phyloP scores from a whole-genome alignment of 2,888 invertebrate genomes.

The Heliconius erato region DNA sequence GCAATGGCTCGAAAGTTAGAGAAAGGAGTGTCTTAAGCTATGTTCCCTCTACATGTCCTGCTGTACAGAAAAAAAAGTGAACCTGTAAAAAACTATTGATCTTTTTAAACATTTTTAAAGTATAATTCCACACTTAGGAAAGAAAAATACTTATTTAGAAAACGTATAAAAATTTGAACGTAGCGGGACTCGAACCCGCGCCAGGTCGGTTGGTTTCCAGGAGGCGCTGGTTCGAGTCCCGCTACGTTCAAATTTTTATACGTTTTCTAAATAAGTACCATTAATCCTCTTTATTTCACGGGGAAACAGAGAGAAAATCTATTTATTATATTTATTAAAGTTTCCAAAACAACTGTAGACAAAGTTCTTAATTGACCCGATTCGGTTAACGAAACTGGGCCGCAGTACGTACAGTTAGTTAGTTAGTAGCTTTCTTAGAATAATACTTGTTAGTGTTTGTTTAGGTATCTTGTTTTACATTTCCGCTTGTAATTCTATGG shows the following conservation, averaged over 20 bases:
- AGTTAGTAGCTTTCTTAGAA: constrained; percentile 24
- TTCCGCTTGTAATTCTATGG: constrained; percentile 4
- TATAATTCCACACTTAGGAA: no score
- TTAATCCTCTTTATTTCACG: not conserved
- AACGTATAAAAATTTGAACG: no score
- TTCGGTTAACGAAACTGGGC: constrained; percentile 38
- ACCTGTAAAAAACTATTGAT: not conserved
- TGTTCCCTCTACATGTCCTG: not conserved
- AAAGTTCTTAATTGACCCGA: constrained; percentile 45
- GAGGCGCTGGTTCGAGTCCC: no score
- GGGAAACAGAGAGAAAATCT: constrained; percentile 1
- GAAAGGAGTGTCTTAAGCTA: not conserved
- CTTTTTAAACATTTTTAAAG: no score
- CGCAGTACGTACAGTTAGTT: constrained; percentile 32
- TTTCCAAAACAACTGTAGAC: constrained; percentile 27
- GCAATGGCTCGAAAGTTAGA: not conserved
- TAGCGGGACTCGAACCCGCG: no score
- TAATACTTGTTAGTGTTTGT: constrained; percentile 32
- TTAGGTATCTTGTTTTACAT: constrained; percentile 24
- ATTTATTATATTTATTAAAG: constrained; percentile 29
- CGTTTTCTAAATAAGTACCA: no score
- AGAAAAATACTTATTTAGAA: no score
- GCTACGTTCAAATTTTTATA: no score
- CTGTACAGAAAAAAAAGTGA: not conserved
- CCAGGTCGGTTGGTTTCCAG: no score